Conservation (phyloP, 2,113 vertebrate genomes). For the Pan paniscus region DNA sequence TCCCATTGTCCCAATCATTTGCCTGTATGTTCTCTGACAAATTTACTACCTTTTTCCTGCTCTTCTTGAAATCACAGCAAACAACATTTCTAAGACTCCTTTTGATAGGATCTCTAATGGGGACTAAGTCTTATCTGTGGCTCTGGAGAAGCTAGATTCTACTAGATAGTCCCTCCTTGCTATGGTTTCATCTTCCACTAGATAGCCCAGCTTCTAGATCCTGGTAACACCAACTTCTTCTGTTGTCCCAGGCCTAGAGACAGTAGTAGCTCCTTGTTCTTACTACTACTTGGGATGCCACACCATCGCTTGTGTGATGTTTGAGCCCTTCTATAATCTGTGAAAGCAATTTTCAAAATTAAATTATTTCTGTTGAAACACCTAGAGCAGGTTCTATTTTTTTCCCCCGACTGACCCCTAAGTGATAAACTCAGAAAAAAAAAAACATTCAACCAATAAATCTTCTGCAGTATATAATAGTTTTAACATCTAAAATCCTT, state of each 20-base stretch:
- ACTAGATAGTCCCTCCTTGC: neutral
- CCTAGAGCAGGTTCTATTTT: neutral
- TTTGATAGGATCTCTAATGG: neutral
- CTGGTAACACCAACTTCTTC: neutral
- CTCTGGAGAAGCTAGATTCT: neutral
- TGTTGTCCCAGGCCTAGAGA: neutral
- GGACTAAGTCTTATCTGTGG: neutral
- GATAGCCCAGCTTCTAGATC: neutral
- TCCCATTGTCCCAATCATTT: neutral
- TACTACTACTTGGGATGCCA: neutral
- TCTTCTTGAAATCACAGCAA: neutral
- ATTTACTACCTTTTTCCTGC: neutral
- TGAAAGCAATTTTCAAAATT: neutral
- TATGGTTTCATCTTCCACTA: too few relatives aligned
- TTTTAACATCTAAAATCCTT: constrained; percentile 1
- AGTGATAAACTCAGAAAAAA: neutral
- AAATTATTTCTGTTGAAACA: neutral
- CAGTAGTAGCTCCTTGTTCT: neutral
- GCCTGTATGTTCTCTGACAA: neutral
- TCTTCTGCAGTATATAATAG: neutral
- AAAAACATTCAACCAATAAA: neutral
- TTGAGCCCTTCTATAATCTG: neutral
- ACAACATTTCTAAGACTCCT: neutral
- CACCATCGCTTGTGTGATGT: neutral
- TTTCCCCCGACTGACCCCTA: neutral